Conservation (phyloP, 2,113 vertebrate genomes). For the Periophthalmodon schlosseri region DNA sequence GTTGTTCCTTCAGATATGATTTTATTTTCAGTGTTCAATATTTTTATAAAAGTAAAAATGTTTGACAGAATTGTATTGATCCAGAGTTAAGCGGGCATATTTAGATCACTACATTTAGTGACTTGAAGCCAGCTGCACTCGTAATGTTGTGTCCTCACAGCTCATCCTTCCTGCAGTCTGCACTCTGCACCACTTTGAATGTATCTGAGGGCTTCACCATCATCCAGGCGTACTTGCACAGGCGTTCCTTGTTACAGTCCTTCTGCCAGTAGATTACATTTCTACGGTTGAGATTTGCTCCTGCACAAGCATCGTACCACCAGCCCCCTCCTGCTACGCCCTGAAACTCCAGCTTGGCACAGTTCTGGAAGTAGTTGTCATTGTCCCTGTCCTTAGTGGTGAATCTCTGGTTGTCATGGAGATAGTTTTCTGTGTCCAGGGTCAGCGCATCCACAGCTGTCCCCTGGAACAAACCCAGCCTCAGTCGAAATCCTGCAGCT, state of each 20-base stretch:
- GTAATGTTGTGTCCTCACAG: constrained; percentile 61
- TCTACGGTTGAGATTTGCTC: constrained; percentile 83
- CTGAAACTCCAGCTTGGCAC: constrained; percentile 81
- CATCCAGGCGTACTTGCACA: constrained; percentile 86
- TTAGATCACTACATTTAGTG: background rate
- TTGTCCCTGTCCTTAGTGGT: constrained; percentile 86
- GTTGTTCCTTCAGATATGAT: background rate
- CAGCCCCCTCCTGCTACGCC: constrained; percentile 81
- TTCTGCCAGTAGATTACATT: constrained; percentile 86
- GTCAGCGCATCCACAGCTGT: constrained; percentile 81
- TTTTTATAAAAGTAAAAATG: background rate
- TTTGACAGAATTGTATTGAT: background rate
- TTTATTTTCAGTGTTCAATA: background rate
- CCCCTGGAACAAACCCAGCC: constrained; percentile 83
- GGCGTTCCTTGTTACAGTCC: constrained; percentile 80
- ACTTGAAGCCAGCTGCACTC: background rate
- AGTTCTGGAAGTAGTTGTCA: constrained; percentile 86
- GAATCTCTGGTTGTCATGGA: constrained; percentile 88
- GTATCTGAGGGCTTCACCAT: constrained; percentile 79
- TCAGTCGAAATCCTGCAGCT: constrained; percentile 79
- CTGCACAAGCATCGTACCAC: constrained; percentile 85
- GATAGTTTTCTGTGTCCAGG: constrained; percentile 85
- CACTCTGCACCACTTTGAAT: constrained; percentile 49
- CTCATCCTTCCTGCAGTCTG: constrained; percentile 77
- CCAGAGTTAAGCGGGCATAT: background rate